These are phyloP conservation scores for Prenolepis imparis DNA, from an alignment of 2,888 invertebrate genomes.

Conservation along the genomic window DNA sequence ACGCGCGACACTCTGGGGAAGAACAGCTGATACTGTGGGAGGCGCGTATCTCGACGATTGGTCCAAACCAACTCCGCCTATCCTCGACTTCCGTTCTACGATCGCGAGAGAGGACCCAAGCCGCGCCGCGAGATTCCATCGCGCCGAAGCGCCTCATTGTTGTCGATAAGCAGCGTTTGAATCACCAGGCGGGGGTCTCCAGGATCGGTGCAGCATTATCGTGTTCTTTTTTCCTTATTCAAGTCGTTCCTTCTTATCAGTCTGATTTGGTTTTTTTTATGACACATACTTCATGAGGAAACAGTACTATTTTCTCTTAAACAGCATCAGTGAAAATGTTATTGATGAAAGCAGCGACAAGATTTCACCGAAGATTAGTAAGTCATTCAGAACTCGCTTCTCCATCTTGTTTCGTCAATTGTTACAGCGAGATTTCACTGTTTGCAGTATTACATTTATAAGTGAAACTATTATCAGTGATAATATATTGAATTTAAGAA, in stretches of 20 bases:
- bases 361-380: background rate
- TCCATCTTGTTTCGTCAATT: background rate
- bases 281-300: background rate
- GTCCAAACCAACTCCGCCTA: conserved; percentile 84
- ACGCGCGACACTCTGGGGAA: conserved; percentile 72
- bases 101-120: conserved; percentile 56
- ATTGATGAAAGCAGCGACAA: background rate
- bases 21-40: conserved; percentile 82
- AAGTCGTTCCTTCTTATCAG: background rate
- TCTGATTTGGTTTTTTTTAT: background rate
- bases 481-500: background rate
- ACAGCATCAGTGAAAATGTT: background rate
- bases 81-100: conserved; percentile 80
- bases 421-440: background rate
- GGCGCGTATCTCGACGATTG: conserved; percentile 84
- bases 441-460: background rate
- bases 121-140: conserved; percentile 52
- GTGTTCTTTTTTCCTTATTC: background rate
- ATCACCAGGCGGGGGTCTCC: background rate
- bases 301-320: background rate
- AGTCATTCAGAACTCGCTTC: background rate
- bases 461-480: background rate
- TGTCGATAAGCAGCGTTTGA: conserved; percentile 13
- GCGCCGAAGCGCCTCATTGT: conserved; percentile 52
- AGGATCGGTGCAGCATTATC: background rate